Evolutionary conservation across 2,888 invertebrate genomes (phyloP), one percentile per base, ranked within the genome.

Genomic region (Leptopterna dolabrata): DNA sequence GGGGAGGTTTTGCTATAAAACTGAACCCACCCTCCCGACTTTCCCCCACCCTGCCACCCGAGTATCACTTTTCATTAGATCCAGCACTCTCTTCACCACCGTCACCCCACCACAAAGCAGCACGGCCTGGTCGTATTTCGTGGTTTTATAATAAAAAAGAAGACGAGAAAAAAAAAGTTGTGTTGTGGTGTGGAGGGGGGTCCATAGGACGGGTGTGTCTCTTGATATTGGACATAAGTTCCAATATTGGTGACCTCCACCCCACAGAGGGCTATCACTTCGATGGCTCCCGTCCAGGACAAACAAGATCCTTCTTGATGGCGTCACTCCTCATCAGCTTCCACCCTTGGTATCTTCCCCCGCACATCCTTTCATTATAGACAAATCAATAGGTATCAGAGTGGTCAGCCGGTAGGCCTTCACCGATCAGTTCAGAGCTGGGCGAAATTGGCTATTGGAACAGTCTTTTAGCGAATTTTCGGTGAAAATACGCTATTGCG

Each of bases 41-140:
- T 36, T 36, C 71, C 70, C 70, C 11, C 76, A 41, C 80, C 45
- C 83, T 63, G 51, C 83, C 76, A 47, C 63, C 70, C 47, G 87
- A 84, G 87, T 88, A 88, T 88, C 88, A 88, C 83, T 88, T 88
- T 88, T 88, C 88, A 88, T 88, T 88, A 88, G 83, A 83, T 36
- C 55, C 76, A 70, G 36, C 86, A 51, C 88, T 87, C 83, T 78
- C 41, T 27, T 51, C 87, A 24, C 55, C 76, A 63, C 45, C 36
- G 76, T 36, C 80, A 30, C 76, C 29, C 27, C 14, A 41, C 45
- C 78, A 30, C 36, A 36, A 43, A 51, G 19, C 41, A 6, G 19
- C 63, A 63, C 63, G 27, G 63, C 29, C 45, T 51, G 80, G 45
- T 71, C 86, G 81, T 86, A 81, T 86, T 88, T 88, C 71, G 86